Conservation (phyloP, 2,113 vertebrate species). For the Aspiorhynchus laticeps region DNA sequence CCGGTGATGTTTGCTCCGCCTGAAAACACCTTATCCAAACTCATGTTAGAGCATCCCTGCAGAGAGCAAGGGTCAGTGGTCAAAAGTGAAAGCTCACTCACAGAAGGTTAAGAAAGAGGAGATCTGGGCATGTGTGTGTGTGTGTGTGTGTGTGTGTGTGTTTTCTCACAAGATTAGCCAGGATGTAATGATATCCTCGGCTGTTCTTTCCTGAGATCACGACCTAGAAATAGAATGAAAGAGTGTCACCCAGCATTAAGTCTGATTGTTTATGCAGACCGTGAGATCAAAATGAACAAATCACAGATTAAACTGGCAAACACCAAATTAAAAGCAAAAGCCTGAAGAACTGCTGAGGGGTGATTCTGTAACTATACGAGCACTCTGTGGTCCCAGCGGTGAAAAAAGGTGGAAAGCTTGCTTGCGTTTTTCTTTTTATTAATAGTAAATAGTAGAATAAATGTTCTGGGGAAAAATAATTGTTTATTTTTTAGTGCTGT, state of each 20-base stretch:
- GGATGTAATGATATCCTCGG: slow-evolving; percentile 96
- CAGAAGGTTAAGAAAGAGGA: background rate
- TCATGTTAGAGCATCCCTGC: slow-evolving; percentile 94
- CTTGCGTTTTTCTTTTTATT: slow-evolving; percentile 14
- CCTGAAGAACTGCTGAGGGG: background rate
- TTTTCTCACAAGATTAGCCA: slow-evolving; percentile 95
- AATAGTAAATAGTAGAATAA: background rate
- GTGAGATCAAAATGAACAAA: background rate
- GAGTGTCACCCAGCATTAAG: background rate
- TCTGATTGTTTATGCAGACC: background rate
- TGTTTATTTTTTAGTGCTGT: background rate
- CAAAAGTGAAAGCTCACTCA: background rate
- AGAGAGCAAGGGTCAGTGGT: slow-evolving; percentile 51
- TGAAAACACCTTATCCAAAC: slow-evolving; percentile 90
- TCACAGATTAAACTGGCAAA: background rate
- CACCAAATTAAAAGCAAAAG: background rate
- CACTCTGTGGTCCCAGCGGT: background rate
- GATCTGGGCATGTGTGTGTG: slow-evolving; percentile 18
- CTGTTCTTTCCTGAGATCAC: slow-evolving; percentile 93
- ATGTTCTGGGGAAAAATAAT: background rate
- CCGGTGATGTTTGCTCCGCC: slow-evolving; percentile 96
- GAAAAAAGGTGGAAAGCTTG: background rate
- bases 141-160: slow-evolving; percentile 50
- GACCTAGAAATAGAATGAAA: slow-evolving; percentile 77
- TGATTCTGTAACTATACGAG: background rate